These are phyloP conservation scores for Adelges cooleyi DNA, from an alignment of 1,140 invertebrate species.

Conservation along the genomic window DNA sequence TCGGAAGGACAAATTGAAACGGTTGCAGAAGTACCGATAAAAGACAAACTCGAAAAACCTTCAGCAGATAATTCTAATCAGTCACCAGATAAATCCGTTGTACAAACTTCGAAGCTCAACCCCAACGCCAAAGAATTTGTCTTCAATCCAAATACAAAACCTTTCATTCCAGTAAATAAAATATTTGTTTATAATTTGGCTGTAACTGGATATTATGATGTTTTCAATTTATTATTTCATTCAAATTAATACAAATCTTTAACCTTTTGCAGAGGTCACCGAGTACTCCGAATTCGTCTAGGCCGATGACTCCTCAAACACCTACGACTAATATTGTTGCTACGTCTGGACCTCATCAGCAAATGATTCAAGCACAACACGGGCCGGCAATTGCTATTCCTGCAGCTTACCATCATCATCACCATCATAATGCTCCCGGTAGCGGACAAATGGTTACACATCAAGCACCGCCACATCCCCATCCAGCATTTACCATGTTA, in stretches of 20 bases:
- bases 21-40: conserved; percentile 34
- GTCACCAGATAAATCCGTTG: conserved; percentile 2
- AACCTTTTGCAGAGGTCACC: conserved; percentile 45
- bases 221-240: no score
- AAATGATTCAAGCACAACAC: conserved; percentile 22
- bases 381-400: conserved; percentile 22
- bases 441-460: conserved; percentile 19
- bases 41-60: conserved; percentile 30
- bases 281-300: conserved; percentile 52
- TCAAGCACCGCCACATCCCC: conserved; percentile 23
- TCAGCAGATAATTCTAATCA: not conserved
- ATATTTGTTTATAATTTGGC: not conserved
- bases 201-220: no score
- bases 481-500: conserved; percentile 23
- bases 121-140: conserved; percentile 78
- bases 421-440: conserved; percentile 18
- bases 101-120: conserved; percentile 71
- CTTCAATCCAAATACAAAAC: conserved; percentile 69
- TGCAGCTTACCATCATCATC: conserved; percentile 15
- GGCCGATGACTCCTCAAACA: conserved; percentile 75
- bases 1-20: conserved; percentile 30
- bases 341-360: not conserved
- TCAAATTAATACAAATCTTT: conserved; percentile 31
- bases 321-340: conserved; percentile 40
- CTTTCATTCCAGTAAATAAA: conserved; percentile 65